Base-by-base conservation (phyloP, 2,797 vertebrate species). In the Myripristis jacobus region DNA sequence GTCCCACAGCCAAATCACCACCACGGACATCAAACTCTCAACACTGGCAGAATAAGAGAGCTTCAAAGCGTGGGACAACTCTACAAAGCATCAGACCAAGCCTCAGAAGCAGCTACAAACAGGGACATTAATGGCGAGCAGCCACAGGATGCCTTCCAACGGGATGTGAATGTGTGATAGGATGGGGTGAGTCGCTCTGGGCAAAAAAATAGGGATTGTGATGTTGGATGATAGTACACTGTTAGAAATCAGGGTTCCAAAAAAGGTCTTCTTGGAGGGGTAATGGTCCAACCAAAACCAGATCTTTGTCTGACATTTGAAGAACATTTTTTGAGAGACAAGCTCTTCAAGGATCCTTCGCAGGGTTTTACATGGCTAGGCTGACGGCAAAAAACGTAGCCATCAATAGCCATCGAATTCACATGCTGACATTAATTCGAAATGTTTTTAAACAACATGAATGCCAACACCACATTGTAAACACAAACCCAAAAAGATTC, bases 101-200 rank as follows among this genome's bases (percentile, higher is more conserved):
- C 87, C 73, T 89, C 76, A 85, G 84, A 89, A 78, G 83, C 72
- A 15, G 52, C 77, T 71, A 81, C 84, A 88, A 79, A 75, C 73
- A 59, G 54, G 24, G 58, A 66, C 56, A 55, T 36, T 73, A 66
- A 79, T 86, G 85, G 85, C 80, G 41, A 70, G 41, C 51, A 55
- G 81, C 77, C 84, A 79, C 61, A 29, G 27, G 53, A 22, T 52
- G 50, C 21, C 68, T 79, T 79, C 73, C 19, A 44, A 59, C 0
- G n/a, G 27, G 64, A 73, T 73, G 65, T 52, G 60, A 64, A 77
- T 59, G 59, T 77, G 68, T 64, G 61, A 86, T 73, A 64, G 46
- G 68, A 83, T 31, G 5, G 27, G 53, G 43, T 63, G 41, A 46
- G 29, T 56, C 41, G 38, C 12, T 68, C 11, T 38, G 19, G 66